phyloP scores from a whole-genome alignment of 2,888 invertebrate species.

The Torymus auratus region DNA sequence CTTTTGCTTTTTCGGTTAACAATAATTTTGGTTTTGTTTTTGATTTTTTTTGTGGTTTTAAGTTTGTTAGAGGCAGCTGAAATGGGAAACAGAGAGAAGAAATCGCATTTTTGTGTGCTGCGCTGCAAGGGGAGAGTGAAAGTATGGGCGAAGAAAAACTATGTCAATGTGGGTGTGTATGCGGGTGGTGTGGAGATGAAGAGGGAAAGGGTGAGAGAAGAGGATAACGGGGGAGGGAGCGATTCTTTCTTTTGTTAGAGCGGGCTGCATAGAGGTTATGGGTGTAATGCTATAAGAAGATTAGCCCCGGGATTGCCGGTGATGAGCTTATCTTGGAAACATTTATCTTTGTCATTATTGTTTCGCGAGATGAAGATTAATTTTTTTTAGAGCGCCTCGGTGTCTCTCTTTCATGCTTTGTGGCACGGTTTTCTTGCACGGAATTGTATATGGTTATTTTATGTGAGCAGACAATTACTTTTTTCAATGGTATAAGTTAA shows the following conservation, averaged over 20 bases:
- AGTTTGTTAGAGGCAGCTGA: slow-evolving; percentile 20
- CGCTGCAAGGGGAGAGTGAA: neutral
- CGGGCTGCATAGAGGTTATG: neutral
- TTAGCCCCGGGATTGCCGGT: slow-evolving; percentile 15
- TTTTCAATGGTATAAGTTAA: too few species aligned
- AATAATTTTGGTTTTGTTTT: neutral
- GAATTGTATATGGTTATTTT: too few species aligned
- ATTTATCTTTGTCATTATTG: slow-evolving; percentile 19
- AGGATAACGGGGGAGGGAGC: neutral
- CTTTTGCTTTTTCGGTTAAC: too few species aligned
- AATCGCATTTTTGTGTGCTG: slow-evolving; percentile 13
- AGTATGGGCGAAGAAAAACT: too few species aligned
- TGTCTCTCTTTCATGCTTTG: neutral
- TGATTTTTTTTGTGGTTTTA: slow-evolving; percentile 3
- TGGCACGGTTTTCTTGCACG: neutral
- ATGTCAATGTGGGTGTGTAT: too few species aligned
- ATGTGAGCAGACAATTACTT: too few species aligned
- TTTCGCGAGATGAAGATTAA: slow-evolving; percentile 2
- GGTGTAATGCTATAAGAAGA: slow-evolving; percentile 19
- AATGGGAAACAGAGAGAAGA: slow-evolving; percentile 37
- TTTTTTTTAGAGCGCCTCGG: neutral
- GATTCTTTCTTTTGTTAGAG: too few species aligned
- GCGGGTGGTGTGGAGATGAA: neutral
- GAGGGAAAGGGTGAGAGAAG: neutral
- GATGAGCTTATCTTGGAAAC: slow-evolving; percentile 11